Evolutionary conservation across 2,797 vertebrate species (phyloP), one percentile per base, ranked within the genome.

Genomic region (Odontamblyopus lacepedii): DNA sequence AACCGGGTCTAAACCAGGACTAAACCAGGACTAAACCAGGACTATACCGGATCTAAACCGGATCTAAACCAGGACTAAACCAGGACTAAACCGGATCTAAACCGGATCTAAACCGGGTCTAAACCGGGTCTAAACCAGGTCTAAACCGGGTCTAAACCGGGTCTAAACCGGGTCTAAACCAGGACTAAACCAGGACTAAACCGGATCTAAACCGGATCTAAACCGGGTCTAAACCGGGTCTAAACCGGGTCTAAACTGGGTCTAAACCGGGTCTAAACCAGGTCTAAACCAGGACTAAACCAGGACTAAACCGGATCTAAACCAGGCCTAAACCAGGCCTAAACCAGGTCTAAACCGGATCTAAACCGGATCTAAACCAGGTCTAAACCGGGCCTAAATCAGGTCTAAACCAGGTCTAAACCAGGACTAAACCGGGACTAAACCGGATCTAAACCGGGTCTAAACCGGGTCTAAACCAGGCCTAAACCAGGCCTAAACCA

Each of bases 181-280:
- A 99, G 92, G 82, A 98, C 97, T 97, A 6, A 56, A 71, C 67
- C 56, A 59, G 57, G 57, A 1, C 57, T 60, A 83, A 5, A 63
- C 32, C 62, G 41, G 61, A 19, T 1, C 60, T 62, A 18, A 62
- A 62, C 60, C 57, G 35, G 60, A 30, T 0, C 60, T 62, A 19
- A 62, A 62, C 29, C 60, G 35, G 60, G 60, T 0, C 60, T 62
- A 15, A 62, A 62, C 29, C 60, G 18, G 30, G 29, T 2, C 60
- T 32, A n/a, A 62, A 62, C 15, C 60, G 6, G 29, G 30, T 4
- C 60, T 32, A n/a, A 62, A 62, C 15, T 30, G 6, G 29, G 30
- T 4, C 60, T 32, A 19, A 30, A 61, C 26, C 59, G 30, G 59
- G 27, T 6, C 48, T 50, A 6, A 53, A 72, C 69, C 56, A 59